Evolutionary conservation across 2,797 vertebrate species (phyloP).

Genomic region (Tachyglossus aculeatus): DNA sequence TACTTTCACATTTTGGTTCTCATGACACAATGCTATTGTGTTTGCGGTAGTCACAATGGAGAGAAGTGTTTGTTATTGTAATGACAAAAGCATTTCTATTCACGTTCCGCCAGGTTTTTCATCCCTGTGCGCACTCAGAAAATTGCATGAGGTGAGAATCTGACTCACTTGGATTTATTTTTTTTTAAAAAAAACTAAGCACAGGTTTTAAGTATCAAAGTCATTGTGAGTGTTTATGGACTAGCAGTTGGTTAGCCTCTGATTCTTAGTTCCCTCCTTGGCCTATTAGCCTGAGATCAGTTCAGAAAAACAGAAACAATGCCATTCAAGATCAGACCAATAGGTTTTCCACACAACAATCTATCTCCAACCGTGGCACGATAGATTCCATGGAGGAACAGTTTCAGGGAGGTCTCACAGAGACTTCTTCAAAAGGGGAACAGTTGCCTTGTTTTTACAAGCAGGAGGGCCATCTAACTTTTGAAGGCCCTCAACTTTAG

Average conservation of each 20-base stretch:
- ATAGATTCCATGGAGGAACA: no score
- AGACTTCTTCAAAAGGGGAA: no score
- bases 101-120: neutral
- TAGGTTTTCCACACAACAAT: no score
- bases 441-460: no score
- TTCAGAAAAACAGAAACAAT: no score
- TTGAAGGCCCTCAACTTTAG: no score
- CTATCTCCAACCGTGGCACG: no score
- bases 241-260: neutral
- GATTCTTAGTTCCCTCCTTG: neutral
- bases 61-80: neutral
- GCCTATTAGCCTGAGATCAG: neutral
- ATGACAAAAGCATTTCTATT: neutral
- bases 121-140: neutral
- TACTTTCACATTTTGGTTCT: neutral
- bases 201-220: neutral
- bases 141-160: neutral
- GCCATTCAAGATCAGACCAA: no score
- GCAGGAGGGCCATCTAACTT: no score
- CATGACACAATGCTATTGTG: neutral
- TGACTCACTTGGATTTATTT: neutral
- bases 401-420: no score
- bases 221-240: neutral
- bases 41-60: neutral
- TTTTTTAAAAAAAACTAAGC: neutral